phyloP scores from a whole-genome alignment of 1,140 invertebrate species.

The Lineus longissimus region DNA sequence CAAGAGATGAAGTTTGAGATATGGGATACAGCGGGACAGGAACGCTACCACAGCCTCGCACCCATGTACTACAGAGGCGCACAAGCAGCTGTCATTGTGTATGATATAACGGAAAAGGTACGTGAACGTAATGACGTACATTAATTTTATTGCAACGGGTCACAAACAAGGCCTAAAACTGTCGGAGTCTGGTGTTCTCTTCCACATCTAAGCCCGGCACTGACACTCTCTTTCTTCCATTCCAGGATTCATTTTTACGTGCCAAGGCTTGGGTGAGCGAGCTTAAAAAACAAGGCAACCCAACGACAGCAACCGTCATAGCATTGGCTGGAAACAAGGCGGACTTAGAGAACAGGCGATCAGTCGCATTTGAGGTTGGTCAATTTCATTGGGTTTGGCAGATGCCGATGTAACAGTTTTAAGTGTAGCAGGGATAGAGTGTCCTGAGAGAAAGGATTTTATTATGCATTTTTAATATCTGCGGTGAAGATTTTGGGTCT shows the following conservation, averaged over 20 bases:
- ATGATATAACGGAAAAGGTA: conserved; percentile 95
- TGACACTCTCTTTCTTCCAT: neutral
- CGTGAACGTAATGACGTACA: conserved; percentile 2
- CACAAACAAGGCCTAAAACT: neutral
- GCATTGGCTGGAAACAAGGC: conserved; percentile 1
- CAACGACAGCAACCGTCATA: neutral
- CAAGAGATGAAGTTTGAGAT: conserved; percentile 99
- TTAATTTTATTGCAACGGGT: neutral
- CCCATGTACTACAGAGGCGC: conserved; percentile 98
- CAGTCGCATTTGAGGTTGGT: neutral
- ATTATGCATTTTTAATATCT: no score
- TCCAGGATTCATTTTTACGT: neutral
- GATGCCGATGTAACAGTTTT: no score
- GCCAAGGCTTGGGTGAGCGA: conserved; percentile 1
- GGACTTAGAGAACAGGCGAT: neutral
- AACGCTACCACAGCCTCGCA: conserved; percentile 96
- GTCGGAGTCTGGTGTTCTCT: neutral
- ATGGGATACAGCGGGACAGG: conserved; percentile 73
- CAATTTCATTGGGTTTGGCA: no score
- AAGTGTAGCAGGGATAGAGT: no score
- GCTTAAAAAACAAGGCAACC: neutral
- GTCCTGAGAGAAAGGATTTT: no score
- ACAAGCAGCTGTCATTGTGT: conserved; percentile 97
- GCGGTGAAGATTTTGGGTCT: no score
- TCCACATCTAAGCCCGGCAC: neutral